Base-by-base conservation (phyloP, 2,888 invertebrate genomes). In the Chirona hameri region DNA sequence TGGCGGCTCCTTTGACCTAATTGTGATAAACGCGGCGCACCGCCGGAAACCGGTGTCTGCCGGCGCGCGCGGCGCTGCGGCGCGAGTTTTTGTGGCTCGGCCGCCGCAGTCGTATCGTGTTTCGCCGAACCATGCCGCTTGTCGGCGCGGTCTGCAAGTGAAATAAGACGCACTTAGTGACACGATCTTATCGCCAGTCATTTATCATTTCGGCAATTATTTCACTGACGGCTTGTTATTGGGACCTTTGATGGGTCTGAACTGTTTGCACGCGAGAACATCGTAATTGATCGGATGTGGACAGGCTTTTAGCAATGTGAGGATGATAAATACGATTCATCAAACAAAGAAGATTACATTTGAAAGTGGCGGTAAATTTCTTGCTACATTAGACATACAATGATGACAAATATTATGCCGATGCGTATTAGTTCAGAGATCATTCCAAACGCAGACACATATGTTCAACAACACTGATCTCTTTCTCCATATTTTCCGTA, bases 151-250 rank as follows among this genome's bases (percentile, higher is more conserved):
- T 7, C 65, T 27, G 7, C 0, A n/a, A 27, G 27, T 65, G 65
- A 65, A 65, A 27, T 65, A 65, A 65, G 65, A 27, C 65, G 65
- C 27, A 14, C 65, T 65, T 65, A 65, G 65, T 65, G 65, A 65
- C 65, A 65, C 65, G 65, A 65, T 65, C 65, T 65, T 65, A 65
- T 65, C 65, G n/a, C 10, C 9, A 9, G 21, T 65, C 27, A 21
- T 65, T 27, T 65, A 21, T 65, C 65, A 65, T 27, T 14, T 5
- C 27, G 27, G 65, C 65, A 18, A 57, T 57, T 21, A 57, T 57
- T 57, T 57, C 57, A 18, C 57, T 21, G 57, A 57, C 57, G 57
- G 57, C 18, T 57, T 57, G 14, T 21, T 57, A 18, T 57, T 57
- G 18, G 18, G 14, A 21, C 57, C 57, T 21, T 57, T 57, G 57